phyloP scores from a whole-genome alignment of 2,888 invertebrate species.

The Drosophila hamatofila region DNA sequence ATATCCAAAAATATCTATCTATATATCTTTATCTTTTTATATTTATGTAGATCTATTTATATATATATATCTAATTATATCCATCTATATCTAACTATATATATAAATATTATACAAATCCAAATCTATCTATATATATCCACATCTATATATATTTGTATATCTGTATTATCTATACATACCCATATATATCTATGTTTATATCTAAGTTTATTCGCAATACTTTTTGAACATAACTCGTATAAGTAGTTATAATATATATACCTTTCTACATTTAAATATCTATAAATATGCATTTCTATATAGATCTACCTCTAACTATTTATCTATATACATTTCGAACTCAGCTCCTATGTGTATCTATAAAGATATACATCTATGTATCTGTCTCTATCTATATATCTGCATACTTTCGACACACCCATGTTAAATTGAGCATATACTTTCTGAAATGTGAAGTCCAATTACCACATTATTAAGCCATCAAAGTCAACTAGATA shows the following conservation, averaged over 20 bases:
- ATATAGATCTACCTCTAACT: background rate
- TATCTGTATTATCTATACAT: background rate
- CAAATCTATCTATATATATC: no score
- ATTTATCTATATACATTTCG: background rate
- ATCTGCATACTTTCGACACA: background rate
- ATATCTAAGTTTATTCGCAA: no score
- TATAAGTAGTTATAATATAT: no score
- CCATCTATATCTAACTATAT: background rate
- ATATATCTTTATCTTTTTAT: background rate
- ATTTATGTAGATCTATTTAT: background rate
- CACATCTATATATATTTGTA: no score
- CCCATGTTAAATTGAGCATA: background rate
- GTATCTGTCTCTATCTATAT: no score
- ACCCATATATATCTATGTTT: no score
- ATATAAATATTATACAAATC: background rate
- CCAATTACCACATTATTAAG: background rate
- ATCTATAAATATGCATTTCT: background rate
- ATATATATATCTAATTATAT: background rate
- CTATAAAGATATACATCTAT: no score
- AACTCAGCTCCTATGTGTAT: no score
- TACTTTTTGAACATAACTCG: no score
- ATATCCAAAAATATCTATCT: no score
- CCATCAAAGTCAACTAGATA: slow-evolving; percentile 2
- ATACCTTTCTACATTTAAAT: no score
- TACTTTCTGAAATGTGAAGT: background rate